Evolutionary conservation across 92 coral and sea anemone genomes (phyloP).

Genomic region (Paramuricea clavata): DNA sequence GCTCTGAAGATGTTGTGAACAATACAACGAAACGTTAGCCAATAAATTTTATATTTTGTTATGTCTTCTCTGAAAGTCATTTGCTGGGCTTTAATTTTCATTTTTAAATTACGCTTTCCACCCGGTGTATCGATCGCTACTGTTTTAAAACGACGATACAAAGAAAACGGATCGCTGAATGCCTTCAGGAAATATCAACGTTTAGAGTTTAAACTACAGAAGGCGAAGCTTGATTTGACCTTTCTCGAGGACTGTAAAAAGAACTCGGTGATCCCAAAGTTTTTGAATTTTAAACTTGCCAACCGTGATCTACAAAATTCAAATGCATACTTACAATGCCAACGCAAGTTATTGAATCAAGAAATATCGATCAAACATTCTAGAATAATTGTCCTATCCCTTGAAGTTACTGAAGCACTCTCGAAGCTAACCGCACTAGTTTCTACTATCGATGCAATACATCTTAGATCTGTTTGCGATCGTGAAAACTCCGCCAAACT

Average conservation of each 20-base stretch:
- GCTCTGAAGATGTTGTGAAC: too few species aligned
- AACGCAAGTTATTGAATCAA: background rate
- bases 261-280: background rate
- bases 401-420: too few species aligned
- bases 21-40: background rate
- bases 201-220: background rate
- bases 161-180: background rate
- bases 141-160: background rate
- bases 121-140: background rate
- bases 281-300: background rate
- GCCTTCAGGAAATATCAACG: slow-evolving; percentile 26
- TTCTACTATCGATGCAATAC: too few species aligned
- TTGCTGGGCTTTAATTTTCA: slow-evolving; percentile 17
- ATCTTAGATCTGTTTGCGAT: too few species aligned
- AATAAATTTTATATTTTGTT: background rate
- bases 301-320: background rate
- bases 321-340: background rate
- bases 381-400: too few species aligned
- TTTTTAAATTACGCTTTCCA: background rate
- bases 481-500: too few species aligned
- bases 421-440: too few species aligned
- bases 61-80: too few species aligned
- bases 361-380: background rate
- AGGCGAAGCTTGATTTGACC: slow-evolving; percentile 23
- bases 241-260: background rate